Conservation (phyloP, 1,140 invertebrate species). For the Cydia splendana region DNA sequence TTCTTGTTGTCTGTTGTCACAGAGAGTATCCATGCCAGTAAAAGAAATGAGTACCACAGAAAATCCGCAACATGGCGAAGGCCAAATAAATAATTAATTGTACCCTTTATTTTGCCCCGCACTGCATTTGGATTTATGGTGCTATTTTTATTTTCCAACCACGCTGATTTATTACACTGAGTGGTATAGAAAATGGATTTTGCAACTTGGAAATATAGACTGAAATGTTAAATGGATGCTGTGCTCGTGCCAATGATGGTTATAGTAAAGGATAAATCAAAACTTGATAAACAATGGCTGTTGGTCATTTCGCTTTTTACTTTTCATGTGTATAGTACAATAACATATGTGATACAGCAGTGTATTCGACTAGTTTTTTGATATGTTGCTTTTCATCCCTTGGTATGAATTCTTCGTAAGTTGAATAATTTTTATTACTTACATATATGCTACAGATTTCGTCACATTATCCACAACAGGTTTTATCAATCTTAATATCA, state of each 20-base stretch:
- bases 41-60: too few species aligned
- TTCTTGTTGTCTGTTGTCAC: too few species aligned
- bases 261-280: background rate
- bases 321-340: background rate
- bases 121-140: constrained; percentile 11
- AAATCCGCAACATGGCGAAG: too few species aligned
- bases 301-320: background rate
- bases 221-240: constrained; percentile 16
- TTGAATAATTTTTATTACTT: too few species aligned
- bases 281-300: background rate
- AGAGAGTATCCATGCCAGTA: too few species aligned
- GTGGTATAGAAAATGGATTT: constrained; percentile 17
- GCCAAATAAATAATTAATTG: too few species aligned
- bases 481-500: too few species aligned
- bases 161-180: constrained; percentile 15
- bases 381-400: too few species aligned
- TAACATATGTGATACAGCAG: background rate
- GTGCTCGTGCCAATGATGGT: background rate
- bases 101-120: background rate
- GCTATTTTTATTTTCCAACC: constrained; percentile 17
- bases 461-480: too few species aligned
- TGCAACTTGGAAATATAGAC: constrained; percentile 21
- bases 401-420: too few species aligned
- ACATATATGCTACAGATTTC: too few species aligned
- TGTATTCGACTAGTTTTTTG: too few species aligned